phyloP scores from a whole-genome alignment of 2,797 vertebrate species.

The Anolis apletophallus region DNA sequence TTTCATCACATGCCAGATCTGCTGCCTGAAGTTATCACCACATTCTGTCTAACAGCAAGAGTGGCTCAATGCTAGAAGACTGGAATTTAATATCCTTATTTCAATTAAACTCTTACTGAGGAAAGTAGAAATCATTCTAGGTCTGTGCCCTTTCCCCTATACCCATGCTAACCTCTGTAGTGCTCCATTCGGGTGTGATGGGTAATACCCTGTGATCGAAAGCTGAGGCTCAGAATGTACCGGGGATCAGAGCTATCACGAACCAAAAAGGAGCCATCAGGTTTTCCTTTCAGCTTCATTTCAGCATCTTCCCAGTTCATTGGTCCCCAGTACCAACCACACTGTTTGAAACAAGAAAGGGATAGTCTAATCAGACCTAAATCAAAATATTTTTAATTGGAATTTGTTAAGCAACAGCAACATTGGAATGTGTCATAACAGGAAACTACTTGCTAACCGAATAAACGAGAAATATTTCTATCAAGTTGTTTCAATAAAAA shows the following conservation, averaged over 20 bases:
- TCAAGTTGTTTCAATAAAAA: not conserved
- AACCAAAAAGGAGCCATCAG: slow-evolving; percentile 95
- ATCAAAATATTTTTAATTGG: not conserved
- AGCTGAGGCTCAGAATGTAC: slow-evolving; percentile 98
- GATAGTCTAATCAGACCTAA: not conserved
- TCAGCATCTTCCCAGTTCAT: slow-evolving; percentile 99
- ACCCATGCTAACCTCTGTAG: slow-evolving; percentile 80
- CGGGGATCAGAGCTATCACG: slow-evolving; percentile 95
- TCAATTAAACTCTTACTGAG: not conserved
- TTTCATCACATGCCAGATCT: too few relatives aligned
- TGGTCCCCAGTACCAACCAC: slow-evolving; percentile 97
- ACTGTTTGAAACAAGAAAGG: slow-evolving; percentile 72
- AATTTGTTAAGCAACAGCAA: not conserved
- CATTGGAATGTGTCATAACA: not conserved
- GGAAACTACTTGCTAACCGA: not conserved
- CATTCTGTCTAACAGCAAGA: too few relatives aligned
- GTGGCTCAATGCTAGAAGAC: too few relatives aligned
- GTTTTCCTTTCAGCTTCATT: slow-evolving; percentile 95
- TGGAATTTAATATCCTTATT: not conserved
- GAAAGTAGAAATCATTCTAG: not conserved
- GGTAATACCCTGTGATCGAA: slow-evolving; percentile 94
- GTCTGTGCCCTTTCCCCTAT: rapidly evolving
- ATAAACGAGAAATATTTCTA: not conserved
- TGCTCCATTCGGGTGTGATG: slow-evolving; percentile 93
- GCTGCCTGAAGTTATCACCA: too few relatives aligned